Base-by-base conservation (phyloP, 2,797 vertebrate species). In the Enteromius anoplus region DNA sequence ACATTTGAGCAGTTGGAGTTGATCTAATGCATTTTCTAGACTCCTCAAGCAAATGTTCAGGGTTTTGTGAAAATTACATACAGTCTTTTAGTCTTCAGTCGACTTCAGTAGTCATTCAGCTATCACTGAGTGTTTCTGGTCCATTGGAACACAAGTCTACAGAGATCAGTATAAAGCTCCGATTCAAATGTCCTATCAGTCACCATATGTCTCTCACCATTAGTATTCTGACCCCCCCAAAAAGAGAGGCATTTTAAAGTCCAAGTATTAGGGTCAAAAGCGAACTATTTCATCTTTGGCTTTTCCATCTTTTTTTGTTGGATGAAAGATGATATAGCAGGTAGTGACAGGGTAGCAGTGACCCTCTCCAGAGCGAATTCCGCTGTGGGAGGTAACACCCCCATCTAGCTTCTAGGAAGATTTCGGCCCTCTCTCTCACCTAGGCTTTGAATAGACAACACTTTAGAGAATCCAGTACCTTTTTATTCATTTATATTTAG, bases 261-360 rank as follows among this genome's bases (percentile, higher is more conserved):
- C 23, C 23, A 88, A 78, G 77, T 85, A 83, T 79, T 75, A 81
- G 64, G 80, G 66, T 84, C 40, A 49, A 79, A 83, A 79, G 69
- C 62, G 55, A 82, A 53, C 76, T 60, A 83, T 88, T 88, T 88
- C 80, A 85, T 81, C 78, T 85, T 69, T 23, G 72, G 42, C 34
- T 64, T 62, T 70, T 85, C 51, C 4, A 4, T 71, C 60, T 51
- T 75, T 60, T 9, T 85, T 76, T 75, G 37, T 7, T 9, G 68
- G 83, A 85, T 75, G 83, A 83, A 86, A 88, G 78, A 86, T 85
- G 83, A 88, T 85, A 85, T 78, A 85, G 83, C 85, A 85, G 85
- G 83, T 83, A 88, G 77, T 86, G 87, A 88, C 87, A 88, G 84
- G 82, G 85, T 85, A 88, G 80, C 80, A 81, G 83, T 86, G 85